A percentile compares a stretch with the other conserved stretches of the same genome.
Evolutionary conservation across 2,888 invertebrate genomes (phyloP).

Genomic region (Hedychridium roseum): DNA sequence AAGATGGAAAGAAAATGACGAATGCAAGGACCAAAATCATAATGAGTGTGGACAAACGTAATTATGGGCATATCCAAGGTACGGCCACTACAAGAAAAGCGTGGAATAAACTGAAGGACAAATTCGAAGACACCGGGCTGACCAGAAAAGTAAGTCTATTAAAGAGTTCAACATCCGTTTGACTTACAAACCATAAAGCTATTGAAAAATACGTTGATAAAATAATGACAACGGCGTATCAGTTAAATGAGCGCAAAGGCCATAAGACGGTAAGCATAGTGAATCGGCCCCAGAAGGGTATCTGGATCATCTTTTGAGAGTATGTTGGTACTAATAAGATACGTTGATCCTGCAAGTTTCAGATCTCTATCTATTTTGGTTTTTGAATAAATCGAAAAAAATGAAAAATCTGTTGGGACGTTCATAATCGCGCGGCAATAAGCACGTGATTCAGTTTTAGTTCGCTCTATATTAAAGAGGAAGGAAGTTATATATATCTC

Average conservation of each 20-base stretch:
- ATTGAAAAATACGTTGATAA: conserved; percentile 44
- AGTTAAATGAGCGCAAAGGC: conserved; percentile 37
- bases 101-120: conserved; percentile 37
- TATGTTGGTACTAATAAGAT: no score
- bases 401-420: no score
- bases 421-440: no score
- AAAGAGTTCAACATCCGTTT: conserved; percentile 34
- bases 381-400: no score
- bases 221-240: conserved; percentile 43
- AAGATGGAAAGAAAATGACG: conserved; percentile 15
- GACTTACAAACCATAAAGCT: conserved; percentile 32
- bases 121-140: conserved; percentile 47
- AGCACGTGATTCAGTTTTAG: no score
- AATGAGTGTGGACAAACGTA: conserved; percentile 35
- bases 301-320: no score
- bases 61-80: conserved; percentile 41
- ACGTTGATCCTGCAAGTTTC: no score
- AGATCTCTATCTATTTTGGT: no score
- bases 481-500: no score
- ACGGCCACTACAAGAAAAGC: conserved; percentile 35
- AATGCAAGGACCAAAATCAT: conserved; percentile 35
- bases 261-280: no score
- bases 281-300: no score
- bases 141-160: conserved; percentile 44
- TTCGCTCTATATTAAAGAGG: no score